phyloP scores from a whole-genome alignment of 2,797 vertebrate species.

The Ceyx erithaca region DNA sequence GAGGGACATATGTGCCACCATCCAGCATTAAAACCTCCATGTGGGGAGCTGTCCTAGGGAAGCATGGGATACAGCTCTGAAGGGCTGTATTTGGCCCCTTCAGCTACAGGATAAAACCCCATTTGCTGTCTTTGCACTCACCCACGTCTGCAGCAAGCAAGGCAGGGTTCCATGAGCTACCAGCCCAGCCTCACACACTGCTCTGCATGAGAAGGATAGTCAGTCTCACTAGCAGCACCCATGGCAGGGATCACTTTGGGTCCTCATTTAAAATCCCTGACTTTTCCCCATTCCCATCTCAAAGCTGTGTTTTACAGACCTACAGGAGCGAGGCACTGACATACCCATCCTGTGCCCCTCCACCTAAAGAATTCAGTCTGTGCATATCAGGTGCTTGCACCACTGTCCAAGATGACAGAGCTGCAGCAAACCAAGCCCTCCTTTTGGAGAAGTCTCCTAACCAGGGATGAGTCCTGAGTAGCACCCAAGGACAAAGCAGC shows the following conservation, averaged over 20 bases:
- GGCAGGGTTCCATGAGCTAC: background rate
- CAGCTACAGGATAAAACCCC: background rate
- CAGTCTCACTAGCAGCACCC: accelerated
- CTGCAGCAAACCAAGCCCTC: background rate
- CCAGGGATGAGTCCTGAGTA: background rate
- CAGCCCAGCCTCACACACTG: background rate
- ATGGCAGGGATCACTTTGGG: background rate
- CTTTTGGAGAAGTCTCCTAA: background rate
- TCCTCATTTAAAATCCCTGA: background rate
- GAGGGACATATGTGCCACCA: background rate
- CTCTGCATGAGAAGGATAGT: background rate
- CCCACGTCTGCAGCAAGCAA: background rate
- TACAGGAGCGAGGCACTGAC: background rate
- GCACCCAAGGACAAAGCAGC: background rate
- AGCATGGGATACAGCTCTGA: background rate
- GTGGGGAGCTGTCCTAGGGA: background rate
- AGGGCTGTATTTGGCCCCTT: background rate
- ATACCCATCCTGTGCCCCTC: background rate
- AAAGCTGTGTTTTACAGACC: background rate
- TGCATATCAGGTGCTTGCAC: background rate
- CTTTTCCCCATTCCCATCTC: background rate
- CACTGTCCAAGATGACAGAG: background rate
- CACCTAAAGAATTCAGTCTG: background rate
- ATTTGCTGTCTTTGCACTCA: background rate
- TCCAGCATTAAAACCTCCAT: background rate